Evolutionary conservation across 92 coral and sea anemone species (phyloP).

Genomic region (Heliopora coerulea): DNA sequence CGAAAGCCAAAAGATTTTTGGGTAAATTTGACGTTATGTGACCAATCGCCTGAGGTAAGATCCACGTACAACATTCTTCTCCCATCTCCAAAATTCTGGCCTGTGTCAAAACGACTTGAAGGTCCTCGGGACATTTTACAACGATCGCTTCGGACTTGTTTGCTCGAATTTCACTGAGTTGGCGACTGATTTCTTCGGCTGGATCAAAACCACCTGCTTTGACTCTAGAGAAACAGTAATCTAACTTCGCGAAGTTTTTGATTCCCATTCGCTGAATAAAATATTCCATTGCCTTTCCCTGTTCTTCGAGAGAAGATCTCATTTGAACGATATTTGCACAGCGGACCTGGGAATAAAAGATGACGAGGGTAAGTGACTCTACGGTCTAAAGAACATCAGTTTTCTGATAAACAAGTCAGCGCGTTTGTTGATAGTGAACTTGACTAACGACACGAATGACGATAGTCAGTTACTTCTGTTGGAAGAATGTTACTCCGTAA

Average conservation of each 20-base stretch:
- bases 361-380: not conserved
- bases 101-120: not conserved
- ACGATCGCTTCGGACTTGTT: not conserved
- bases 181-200: not conserved
- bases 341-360: not conserved
- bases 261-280: not conserved
- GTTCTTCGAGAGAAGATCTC: not conserved
- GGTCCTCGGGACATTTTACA: not conserved
- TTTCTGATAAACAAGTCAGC: no score
- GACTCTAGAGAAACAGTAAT: not conserved
- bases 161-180: not conserved
- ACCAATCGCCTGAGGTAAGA: not conserved
- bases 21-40: not conserved
- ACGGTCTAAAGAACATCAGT: no score
- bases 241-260: not conserved
- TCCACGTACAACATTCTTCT: not conserved
- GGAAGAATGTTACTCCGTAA: no score
- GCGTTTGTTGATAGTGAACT: no score
- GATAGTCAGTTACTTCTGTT: no score
- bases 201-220: not conserved
- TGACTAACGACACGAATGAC: no score
- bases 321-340: not conserved
- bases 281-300: not conserved
- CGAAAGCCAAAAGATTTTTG: not conserved
- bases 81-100: not conserved